Conservation (phyloP, 2,797 vertebrate genomes). For the Spinus pinus region DNA sequence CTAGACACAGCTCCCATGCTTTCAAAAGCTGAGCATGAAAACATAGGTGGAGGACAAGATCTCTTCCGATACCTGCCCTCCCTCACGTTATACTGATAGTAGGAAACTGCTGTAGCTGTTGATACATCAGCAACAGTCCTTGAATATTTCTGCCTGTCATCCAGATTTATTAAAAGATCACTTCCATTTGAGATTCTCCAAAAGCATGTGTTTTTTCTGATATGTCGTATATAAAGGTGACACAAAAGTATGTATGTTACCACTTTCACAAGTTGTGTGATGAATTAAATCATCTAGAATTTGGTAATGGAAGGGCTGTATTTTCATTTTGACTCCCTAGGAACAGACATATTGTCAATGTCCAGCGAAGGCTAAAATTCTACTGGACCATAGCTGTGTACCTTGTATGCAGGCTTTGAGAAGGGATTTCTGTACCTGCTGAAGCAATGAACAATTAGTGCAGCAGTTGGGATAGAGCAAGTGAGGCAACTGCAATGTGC, state of each 20-base stretch:
- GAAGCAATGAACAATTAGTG: background rate
- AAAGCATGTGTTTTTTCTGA: background rate
- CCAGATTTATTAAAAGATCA: background rate
- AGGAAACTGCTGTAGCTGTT: background rate
- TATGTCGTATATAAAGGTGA: background rate
- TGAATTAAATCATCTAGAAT: background rate
- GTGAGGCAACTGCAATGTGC: background rate
- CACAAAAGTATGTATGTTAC: background rate
- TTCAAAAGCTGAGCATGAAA: background rate
- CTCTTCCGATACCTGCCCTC: background rate
- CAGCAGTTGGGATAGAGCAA: background rate
- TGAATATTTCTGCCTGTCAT: background rate
- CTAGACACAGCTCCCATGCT: background rate
- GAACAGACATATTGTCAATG: background rate
- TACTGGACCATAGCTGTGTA: background rate
- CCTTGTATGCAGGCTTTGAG: background rate
- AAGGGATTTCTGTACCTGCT: background rate
- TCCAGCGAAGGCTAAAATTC: background rate
- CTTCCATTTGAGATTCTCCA: background rate
- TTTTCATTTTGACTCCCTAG: background rate
- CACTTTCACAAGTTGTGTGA: background rate
- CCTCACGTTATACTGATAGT: fast-evolving
- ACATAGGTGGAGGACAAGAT: background rate
- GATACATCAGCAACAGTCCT: background rate
- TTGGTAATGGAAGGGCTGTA: background rate